These are phyloP conservation scores for Limnephilus rhombicus DNA, from an alignment of 2,888 invertebrate genomes.

Conservation along the genomic window DNA sequence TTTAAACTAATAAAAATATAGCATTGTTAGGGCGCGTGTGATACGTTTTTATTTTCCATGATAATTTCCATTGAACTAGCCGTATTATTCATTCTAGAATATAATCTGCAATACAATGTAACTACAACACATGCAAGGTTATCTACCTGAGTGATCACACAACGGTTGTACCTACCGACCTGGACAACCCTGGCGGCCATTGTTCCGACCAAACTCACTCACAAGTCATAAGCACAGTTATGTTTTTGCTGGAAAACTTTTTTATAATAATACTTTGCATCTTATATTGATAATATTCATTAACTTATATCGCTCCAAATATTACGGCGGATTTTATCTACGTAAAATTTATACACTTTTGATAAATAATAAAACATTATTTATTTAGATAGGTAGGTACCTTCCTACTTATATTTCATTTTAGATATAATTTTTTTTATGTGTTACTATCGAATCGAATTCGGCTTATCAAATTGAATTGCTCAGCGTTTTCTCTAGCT, in stretches of 20 bases:
- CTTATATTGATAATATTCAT: conserved; percentile 4
- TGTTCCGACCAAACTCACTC: conserved; percentile 9
- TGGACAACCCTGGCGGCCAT: conserved; percentile 32
- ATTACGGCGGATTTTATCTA: neutral
- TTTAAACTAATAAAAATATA: neutral
- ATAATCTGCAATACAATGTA: neutral
- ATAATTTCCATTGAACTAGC: neutral
- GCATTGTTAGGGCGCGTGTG: neutral
- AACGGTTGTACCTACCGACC: neutral
- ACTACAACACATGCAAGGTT: neutral
- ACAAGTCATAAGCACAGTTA: conserved; percentile 16
- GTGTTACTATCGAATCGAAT: neutral
- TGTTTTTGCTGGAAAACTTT: conserved; percentile 13
- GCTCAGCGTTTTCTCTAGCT: neutral
- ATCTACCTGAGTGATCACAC: neutral
- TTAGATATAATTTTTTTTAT: neutral
- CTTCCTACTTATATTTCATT: neutral
- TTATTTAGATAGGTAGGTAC: neutral
- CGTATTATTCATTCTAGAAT: neutral
- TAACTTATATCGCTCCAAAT: neutral
- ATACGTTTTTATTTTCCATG: neutral
- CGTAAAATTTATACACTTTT: neutral
- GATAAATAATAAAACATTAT: neutral
- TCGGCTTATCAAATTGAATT: neutral
- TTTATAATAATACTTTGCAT: conserved; percentile 6